Evolutionary conservation across 2,797 vertebrate species (phyloP).

Genomic region (Enteromius viviparus): DNA sequence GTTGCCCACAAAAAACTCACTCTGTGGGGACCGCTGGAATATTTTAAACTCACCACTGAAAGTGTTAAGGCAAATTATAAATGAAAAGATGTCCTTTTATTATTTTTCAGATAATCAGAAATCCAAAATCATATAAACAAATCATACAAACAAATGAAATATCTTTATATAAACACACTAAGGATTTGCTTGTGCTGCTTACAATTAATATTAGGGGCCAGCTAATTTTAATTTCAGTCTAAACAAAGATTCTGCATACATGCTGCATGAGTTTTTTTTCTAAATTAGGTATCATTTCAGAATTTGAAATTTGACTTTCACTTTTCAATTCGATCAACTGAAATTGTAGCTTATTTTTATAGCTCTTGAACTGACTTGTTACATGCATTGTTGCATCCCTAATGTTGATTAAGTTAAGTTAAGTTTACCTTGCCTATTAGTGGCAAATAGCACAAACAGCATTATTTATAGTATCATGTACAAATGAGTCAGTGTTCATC

Average conservation of each 20-base stretch:
- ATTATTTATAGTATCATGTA: not conserved
- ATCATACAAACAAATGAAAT: not conserved
- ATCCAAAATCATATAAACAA: not conserved
- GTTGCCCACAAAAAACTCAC: no score
- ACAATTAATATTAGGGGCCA: not conserved
- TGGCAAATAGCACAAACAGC: not conserved
- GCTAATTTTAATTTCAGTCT: not conserved
- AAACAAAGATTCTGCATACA: not conserved
- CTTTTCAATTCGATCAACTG: not conserved
- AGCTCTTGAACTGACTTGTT: not conserved
- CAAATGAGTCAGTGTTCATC: slow-evolving; percentile 1
- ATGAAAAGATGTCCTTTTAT: not conserved
- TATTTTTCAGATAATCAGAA: no score
- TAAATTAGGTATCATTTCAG: not conserved
- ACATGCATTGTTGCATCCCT: not conserved
- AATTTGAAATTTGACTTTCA: not conserved
- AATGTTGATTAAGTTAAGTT: not conserved
- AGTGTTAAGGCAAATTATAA: not conserved
- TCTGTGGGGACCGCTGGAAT: no score
- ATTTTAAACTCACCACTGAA: no score
- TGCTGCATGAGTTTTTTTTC: not conserved
- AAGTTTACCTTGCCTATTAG: not conserved
- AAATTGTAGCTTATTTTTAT: not conserved
- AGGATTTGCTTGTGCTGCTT: not conserved
- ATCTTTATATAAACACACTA: not conserved